Base-by-base conservation (phyloP, 2,888 invertebrate species). In the Portevinia maculata region DNA sequence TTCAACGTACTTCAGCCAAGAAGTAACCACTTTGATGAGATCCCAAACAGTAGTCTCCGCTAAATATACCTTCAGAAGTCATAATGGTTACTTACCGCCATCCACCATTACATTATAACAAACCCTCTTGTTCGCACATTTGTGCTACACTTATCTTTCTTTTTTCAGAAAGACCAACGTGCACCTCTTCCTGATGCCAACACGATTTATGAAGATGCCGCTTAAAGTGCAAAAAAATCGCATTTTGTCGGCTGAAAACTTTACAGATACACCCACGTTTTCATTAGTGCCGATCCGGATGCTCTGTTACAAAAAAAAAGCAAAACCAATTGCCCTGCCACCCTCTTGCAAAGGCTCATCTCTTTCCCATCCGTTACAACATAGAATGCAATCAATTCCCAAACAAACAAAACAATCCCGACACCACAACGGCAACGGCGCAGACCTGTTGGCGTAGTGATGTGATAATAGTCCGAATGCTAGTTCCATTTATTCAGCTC, bases 391-490 rank as follows among this genome's bases (percentile, higher is more conserved):
- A 57, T 44, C 59, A 24, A 39, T 65, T 55, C 15, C 3, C 37
- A 30, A 6, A 34, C 50, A 48, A 39, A 59, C 48, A 28, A 52
- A 7, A 44, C 24, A 71, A 55, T 34, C 28, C 39, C 50, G n/a
- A 32, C 48, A 62, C 13, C 28, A 39, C 13, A 7, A 65, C 70
- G 28, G 70, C 44, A 19, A 30, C 52, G 57, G 55, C 24, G 44
- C 70, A 15, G 64, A 59, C 64, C 59, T 81, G 81, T 81, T 81
- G 76, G 62, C 76, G 70, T 62, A 46, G 59, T 76, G 81, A 81
- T 81, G 81, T 81, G 81, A 81, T 81, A 81, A 81, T 81, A 81
- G 81, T 32, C 52, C 32, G 39, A 70, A 59, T 65, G 70, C 70
- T 30, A 70, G 76, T 30, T 52, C 32, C 81, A 81, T 81, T 76